phyloP scores from a whole-genome alignment of 2,113 vertebrate genomes.

The Mobula hypostoma region DNA sequence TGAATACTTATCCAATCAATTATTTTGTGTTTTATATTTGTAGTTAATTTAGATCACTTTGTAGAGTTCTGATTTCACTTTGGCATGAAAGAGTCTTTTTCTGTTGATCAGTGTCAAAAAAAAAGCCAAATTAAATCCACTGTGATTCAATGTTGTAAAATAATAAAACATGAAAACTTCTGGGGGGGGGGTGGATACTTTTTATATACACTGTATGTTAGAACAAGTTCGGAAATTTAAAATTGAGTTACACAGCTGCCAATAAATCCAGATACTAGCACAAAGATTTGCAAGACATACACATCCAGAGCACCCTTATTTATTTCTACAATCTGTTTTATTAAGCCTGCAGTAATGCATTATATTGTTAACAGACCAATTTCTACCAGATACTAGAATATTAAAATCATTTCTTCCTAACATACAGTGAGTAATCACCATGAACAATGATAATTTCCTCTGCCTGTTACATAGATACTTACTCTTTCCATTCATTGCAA shows the following conservation, averaged over 20 bases:
- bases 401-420: not conserved
- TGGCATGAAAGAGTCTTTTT: too few relatives aligned
- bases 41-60: too few relatives aligned
- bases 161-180: too few relatives aligned
- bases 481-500: not conserved
- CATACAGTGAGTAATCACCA: not conserved
- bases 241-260: not conserved
- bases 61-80: too few relatives aligned
- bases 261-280: not conserved
- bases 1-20: too few relatives aligned
- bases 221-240: not conserved
- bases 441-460: not conserved
- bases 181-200: too few relatives aligned
- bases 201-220: not conserved
- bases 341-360: not conserved
- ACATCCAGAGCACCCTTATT: not conserved
- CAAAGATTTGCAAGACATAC: not conserved
- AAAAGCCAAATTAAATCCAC: too few relatives aligned
- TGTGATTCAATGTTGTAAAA: too few relatives aligned
- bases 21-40: too few relatives aligned
- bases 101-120: too few relatives aligned
- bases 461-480: not conserved
- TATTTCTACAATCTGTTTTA: not conserved
- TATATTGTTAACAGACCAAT: not conserved
- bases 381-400: not conserved